Percentiles rank a stretch among this genome's conserved stretches.
Evolutionary conservation across 2,797 vertebrate genomes (phyloP).

Genomic region (Hapalemur alaotrensis): DNA sequence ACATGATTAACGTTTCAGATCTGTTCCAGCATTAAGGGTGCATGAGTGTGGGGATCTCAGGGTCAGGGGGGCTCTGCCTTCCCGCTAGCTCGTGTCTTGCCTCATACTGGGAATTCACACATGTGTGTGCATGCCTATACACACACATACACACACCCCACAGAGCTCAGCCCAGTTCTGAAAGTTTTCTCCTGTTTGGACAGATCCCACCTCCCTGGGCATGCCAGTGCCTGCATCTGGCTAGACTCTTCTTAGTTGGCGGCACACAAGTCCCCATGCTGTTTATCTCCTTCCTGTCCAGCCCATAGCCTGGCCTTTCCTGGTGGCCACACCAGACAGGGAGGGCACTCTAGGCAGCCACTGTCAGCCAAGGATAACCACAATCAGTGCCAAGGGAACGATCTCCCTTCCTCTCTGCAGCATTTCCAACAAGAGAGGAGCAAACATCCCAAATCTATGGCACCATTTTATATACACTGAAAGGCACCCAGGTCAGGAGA

Average conservation of each 20-base stretch:
- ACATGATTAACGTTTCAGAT: neutral
- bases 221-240: neutral
- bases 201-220: neutral
- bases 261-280: neutral
- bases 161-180: neutral
- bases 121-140: rapidly evolving
- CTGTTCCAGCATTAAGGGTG: neutral
- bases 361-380: neutral
- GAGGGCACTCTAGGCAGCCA: neutral
- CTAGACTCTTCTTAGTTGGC: neutral
- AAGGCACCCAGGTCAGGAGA: neutral
- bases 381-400: neutral
- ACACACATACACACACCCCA: neutral
- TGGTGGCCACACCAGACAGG: neutral
- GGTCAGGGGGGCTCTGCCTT: neutral
- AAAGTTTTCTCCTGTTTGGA: neutral
- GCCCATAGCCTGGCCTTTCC: neutral
- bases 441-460: neutral
- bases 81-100: neutral
- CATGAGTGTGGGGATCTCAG: neutral
- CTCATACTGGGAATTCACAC: neutral
- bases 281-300: too few relatives aligned
- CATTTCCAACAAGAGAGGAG: neutral
- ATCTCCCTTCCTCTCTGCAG: too few relatives aligned
- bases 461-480: neutral